phyloP scores from a whole-genome alignment of 2,888 invertebrate genomes.

The Taenaris catops region DNA sequence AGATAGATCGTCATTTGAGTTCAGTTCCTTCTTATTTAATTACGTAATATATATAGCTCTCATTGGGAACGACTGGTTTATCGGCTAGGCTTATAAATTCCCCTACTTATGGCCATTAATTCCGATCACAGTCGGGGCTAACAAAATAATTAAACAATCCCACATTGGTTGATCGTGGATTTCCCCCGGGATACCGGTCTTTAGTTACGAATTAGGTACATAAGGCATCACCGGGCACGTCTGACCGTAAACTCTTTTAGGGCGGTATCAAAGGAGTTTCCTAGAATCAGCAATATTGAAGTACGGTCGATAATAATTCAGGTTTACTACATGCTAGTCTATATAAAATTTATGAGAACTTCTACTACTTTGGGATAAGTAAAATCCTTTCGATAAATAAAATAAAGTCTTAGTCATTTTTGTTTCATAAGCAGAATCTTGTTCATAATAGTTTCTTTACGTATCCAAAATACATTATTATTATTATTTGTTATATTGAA shows the following conservation, averaged over 20 bases:
- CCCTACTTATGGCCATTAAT: slow-evolving; percentile 56
- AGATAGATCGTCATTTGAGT: too few relatives aligned
- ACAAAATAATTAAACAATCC: slow-evolving; percentile 74
- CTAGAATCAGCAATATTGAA: slow-evolving; percentile 21
- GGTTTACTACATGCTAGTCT: slow-evolving; percentile 3
- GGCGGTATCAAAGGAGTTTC: slow-evolving; percentile 25
- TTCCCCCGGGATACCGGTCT: slow-evolving; percentile 44
- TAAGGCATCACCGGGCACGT: slow-evolving; percentile 29
- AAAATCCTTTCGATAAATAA: too few relatives aligned
- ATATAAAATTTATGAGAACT: not conserved
- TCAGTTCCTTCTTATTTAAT: too few relatives aligned
- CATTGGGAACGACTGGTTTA: slow-evolving; percentile 12
- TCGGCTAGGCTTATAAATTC: slow-evolving; percentile 39
- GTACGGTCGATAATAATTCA: slow-evolving; percentile 9
- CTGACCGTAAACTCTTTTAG: slow-evolving; percentile 30
- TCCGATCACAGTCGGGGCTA: slow-evolving; percentile 58
- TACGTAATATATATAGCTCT: too few relatives aligned
- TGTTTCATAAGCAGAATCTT: too few relatives aligned
- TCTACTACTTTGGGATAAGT: too few relatives aligned
- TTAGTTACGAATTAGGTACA: slow-evolving; percentile 52
- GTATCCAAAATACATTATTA: too few relatives aligned
- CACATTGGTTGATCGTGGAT: slow-evolving; percentile 42
- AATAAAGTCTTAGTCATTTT: too few relatives aligned
- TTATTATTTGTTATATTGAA: too few relatives aligned
- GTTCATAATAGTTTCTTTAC: too few relatives aligned